These are phyloP conservation scores for Apamea anceps DNA, from an alignment of 2,888 invertebrate species.

Conservation along the genomic window DNA sequence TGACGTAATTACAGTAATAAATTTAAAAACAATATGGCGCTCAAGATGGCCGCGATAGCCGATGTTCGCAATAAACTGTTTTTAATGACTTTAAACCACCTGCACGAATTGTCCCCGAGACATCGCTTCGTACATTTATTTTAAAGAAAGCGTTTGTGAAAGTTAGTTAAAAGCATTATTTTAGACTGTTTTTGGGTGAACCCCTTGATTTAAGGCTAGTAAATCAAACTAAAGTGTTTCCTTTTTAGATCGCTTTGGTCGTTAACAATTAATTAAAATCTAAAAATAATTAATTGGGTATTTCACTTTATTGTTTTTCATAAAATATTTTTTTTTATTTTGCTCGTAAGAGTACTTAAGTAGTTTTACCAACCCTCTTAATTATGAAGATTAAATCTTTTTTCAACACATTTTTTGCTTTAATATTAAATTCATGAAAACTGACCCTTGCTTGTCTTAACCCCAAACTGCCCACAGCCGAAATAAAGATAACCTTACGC, in stretches of 20 bases:
- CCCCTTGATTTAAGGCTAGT: slow-evolving; percentile 42
- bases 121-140: slow-evolving; percentile 57
- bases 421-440: background rate
- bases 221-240: slow-evolving; percentile 59
- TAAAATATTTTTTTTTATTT: slow-evolving; percentile 10
- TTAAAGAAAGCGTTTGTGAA: slow-evolving; percentile 48
- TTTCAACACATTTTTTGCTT: background rate
- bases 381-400: background rate
- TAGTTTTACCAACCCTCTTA: background rate
- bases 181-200: slow-evolving; percentile 19
- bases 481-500: slow-evolving; percentile 29
- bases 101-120: slow-evolving; percentile 77
- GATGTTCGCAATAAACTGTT: slow-evolving; percentile 80
- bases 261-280: slow-evolving; percentile 59
- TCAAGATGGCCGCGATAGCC: slow-evolving; percentile 81
- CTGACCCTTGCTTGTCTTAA: slow-evolving; percentile 23
- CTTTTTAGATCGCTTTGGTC: slow-evolving; percentile 38
- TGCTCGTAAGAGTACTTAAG: background rate
- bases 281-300: slow-evolving; percentile 35
- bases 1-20: slow-evolving; percentile 85
- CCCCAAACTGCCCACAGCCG: slow-evolving; percentile 5
- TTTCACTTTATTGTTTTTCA: slow-evolving; percentile 28
- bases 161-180: slow-evolving; percentile 32
- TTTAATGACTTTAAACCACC: slow-evolving; percentile 82
- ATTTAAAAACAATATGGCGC: slow-evolving; percentile 85